Conservation (phyloP, 2,888 invertebrate genomes). For the Parnassius apollo region DNA sequence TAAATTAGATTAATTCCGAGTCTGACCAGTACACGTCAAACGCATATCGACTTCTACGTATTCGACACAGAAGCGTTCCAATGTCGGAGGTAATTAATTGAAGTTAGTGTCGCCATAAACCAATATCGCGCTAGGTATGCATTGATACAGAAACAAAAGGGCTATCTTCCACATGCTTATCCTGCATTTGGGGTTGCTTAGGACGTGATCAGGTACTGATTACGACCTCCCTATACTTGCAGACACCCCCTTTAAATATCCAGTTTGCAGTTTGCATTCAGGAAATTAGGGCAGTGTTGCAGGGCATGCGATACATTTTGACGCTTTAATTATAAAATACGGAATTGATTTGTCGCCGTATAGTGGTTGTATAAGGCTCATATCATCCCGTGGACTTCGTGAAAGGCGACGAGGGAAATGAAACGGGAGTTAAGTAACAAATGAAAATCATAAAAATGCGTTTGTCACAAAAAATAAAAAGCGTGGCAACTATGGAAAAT, state of each 20-base stretch:
- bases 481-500: too few relatives aligned
- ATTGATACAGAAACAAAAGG: conserved; percentile 51
- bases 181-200: conserved; percentile 49
- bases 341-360: neutral
- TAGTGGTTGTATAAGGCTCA: too few relatives aligned
- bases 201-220: conserved; percentile 57
- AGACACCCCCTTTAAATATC: conserved; percentile 44
- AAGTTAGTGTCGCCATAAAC: conserved; percentile 33
- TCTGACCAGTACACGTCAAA: conserved; percentile 10
- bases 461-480: too few relatives aligned
- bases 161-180: conserved; percentile 40
- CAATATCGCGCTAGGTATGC: conserved; percentile 37
- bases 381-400: too few relatives aligned
- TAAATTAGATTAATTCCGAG: conserved; percentile 7
- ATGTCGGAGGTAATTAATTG: conserved; percentile 33
- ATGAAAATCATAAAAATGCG: too few relatives aligned
- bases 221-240: conserved; percentile 42
- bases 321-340: neutral
- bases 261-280: conserved; percentile 55
- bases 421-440: too few relatives aligned
- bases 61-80: conserved; percentile 9
- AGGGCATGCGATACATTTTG: conserved; percentile 31
- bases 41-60: neutral
- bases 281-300: conserved; percentile 24
- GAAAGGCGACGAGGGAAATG: too few relatives aligned